Evolutionary conservation across 2,797 vertebrate species (phyloP).

Genomic region (Eulemur albifrons): DNA sequence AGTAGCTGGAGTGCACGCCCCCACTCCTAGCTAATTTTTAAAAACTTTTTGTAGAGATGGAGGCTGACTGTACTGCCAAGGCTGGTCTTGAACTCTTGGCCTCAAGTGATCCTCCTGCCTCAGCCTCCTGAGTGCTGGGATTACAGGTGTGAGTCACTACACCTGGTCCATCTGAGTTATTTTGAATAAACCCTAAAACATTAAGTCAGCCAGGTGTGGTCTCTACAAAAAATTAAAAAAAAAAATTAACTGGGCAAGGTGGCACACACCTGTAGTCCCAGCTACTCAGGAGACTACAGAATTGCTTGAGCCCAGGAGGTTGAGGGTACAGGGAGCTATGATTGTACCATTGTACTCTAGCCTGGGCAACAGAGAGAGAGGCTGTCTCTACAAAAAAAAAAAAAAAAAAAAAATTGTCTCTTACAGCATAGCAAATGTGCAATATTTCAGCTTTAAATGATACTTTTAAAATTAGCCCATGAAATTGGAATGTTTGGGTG

Average conservation of each 20-base stretch:
- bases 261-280: not conserved
- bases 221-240: not conserved
- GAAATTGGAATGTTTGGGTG: not conserved
- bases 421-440: not conserved
- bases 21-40: not conserved
- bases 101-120: not conserved
- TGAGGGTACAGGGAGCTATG: not conserved
- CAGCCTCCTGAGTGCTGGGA: not conserved
- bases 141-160: not conserved
- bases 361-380: not conserved
- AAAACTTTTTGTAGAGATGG: not conserved
- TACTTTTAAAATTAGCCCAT: not conserved
- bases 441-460: conserved; percentile 32
- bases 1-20: not conserved
- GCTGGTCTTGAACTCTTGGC: not conserved
- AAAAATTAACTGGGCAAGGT: not conserved
- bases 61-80: no score
- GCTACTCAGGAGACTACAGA: no score
- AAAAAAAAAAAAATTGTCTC: not conserved
- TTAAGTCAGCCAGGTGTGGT: not conserved
- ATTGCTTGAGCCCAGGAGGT: no score
- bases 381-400: not conserved
- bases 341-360: not conserved
- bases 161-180: not conserved
- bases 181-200: not conserved